A percentile compares a stretch with the other conserved stretches of the same genome.
phyloP scores from a whole-genome alignment of 2,888 invertebrate genomes.

The Acronicta alni region DNA sequence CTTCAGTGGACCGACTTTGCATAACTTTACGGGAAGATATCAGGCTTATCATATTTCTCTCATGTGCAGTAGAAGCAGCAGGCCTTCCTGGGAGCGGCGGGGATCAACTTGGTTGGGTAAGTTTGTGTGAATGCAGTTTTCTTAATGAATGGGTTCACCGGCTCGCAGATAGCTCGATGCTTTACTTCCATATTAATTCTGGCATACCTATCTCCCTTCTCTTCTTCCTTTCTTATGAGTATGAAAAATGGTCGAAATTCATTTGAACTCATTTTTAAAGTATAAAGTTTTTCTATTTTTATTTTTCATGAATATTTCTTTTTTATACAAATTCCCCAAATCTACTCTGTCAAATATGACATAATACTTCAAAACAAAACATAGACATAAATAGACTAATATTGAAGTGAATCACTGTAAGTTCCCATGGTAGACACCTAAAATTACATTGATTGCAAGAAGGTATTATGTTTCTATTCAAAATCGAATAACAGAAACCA shows the following conservation, averaged over 20 bases:
- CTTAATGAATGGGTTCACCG: conserved; percentile 77
- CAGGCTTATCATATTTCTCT: conserved; percentile 24
- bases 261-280: conserved; percentile 72
- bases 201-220: conserved; percentile 81
- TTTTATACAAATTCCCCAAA: conserved; percentile 21
- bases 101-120: conserved; percentile 76
- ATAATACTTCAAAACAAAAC: conserved; percentile 6
- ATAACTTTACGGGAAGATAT: conserved; percentile 13
- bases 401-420: no score
- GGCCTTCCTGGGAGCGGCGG: conserved; percentile 77
- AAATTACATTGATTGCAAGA: no score
- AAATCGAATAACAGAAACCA: no score
- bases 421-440: no score
- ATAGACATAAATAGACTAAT: no score
- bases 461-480: no score
- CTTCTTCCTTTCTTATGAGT: conserved; percentile 80
- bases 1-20: conserved; percentile 10
- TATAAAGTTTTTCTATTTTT: conserved; percentile 24
- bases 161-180: conserved; percentile 64
- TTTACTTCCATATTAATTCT: conserved; percentile 83
- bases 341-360: conserved; percentile 22
- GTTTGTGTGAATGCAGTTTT: conserved; percentile 78
- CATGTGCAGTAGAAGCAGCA: conserved; percentile 79
- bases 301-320: conserved; percentile 13
- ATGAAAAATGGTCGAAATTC: conserved; percentile 81